Evolutionary conservation across 2,113 vertebrate species (phyloP), one percentile per base, ranked within the genome.

Genomic region (Callithrix jacchus): DNA sequence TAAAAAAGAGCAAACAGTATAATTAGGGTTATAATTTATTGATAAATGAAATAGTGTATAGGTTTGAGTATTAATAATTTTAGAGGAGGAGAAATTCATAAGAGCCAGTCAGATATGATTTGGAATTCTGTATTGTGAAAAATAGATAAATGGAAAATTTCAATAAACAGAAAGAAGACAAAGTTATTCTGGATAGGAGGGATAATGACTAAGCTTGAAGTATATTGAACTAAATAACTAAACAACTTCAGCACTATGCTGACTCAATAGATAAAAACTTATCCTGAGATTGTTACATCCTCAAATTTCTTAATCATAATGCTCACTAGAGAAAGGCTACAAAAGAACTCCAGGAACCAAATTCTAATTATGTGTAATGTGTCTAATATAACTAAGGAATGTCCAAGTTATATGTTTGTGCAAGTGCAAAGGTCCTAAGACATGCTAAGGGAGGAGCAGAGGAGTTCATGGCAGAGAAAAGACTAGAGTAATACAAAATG

Each of bases 381-480:
- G n/a, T 71, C 85, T 81, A 89, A 88, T 13, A 27, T 79, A 91
- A 86, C 42, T 94, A 81, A 96, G 8, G 56, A 96, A 84, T 58
- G 23, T 56, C 70, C 35, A 97, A 87, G 35, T 61, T 96, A 83
- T 30, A 73, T 20, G 25, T 87, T 18, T 64, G 61, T 32, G 45
- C 21, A 92, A 87, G 16, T 76, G 12, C 45, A 76, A 94, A 27
- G 47, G 25, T 82, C 52, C n/a, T 64, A 79, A 84, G 54, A 27
- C 42, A 89, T 82, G 30, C 23, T 49, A 27, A n/a, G 32, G 10
- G 1, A 2, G 30, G 9, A 49, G 16, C 14, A 13, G 56, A 61
- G 13, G 30, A n/a, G 27, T 9, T 54, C 45, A 68, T 21, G 40
- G 11, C 30, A 76, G 47, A 93, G 86, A 74, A 89, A 89, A 76